phyloP scores from a whole-genome alignment of 1,140 invertebrate species.

The Diprion similis region DNA sequence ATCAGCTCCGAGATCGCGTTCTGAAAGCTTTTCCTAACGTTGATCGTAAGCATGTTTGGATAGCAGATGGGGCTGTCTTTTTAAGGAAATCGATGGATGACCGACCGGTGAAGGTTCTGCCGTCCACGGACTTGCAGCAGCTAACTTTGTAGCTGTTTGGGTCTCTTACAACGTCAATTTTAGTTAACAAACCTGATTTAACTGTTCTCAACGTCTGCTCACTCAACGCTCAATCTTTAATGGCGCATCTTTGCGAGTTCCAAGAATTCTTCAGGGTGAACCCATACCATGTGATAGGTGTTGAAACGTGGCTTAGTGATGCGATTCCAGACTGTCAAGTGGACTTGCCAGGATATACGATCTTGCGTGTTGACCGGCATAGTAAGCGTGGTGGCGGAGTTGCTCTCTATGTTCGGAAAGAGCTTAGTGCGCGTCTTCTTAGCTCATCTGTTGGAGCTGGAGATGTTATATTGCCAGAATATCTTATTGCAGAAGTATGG shows the following conservation, averaged over 20 bases:
- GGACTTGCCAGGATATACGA: neutral
- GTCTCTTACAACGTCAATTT: neutral
- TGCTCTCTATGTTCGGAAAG: neutral
- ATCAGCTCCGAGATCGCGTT: neutral
- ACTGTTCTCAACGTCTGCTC: neutral
- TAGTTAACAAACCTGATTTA: too few relatives aligned
- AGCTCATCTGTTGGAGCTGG: neutral
- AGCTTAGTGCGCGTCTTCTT: neutral
- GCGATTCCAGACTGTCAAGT: neutral
- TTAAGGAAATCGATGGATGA: neutral
- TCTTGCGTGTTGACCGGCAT: neutral
- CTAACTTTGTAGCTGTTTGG: neutral
- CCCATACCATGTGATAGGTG: too few relatives aligned
- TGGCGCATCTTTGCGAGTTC: neutral
- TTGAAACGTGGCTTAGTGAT: neutral
- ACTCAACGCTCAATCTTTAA: conserved; percentile 3
- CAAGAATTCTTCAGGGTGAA: too few relatives aligned
- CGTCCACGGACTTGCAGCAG: neutral
- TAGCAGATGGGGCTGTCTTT: neutral
- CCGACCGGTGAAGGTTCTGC: neutral
- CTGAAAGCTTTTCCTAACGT: neutral
- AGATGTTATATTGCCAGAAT: neutral
- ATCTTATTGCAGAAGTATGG: conserved; percentile 2
- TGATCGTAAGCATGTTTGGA: neutral
- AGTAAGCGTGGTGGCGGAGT: neutral